phyloP scores from a whole-genome alignment of 2,888 invertebrate genomes.

The Pammene fasciana region DNA sequence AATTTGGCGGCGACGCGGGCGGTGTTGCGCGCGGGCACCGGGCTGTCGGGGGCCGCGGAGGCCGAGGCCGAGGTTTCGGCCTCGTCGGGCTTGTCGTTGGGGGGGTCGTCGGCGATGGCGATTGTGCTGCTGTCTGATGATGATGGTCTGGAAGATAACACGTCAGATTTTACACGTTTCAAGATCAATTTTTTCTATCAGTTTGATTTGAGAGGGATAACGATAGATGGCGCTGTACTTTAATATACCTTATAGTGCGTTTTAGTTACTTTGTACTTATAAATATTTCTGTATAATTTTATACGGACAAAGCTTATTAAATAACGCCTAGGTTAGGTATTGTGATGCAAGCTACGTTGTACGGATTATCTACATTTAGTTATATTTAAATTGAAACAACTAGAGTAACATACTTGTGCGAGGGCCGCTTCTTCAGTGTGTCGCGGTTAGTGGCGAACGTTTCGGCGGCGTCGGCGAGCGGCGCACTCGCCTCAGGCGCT shows the following conservation, averaged over 20 bases:
- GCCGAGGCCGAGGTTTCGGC: slow-evolving; percentile 39
- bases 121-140: slow-evolving; percentile 30
- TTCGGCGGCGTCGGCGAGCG: slow-evolving; percentile 64
- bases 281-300: too few species aligned
- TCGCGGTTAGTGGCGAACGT: slow-evolving; percentile 70
- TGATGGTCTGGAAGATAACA: slow-evolving; percentile 32
- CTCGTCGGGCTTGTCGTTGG: slow-evolving; percentile 34
- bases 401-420: slow-evolving; percentile 49
- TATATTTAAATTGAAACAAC: too few species aligned
- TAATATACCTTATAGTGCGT: too few species aligned
- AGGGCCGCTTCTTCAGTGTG: slow-evolving; percentile 67
- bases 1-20: slow-evolving; percentile 86
- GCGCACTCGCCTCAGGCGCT: slow-evolving; percentile 53
- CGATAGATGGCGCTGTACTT: too few species aligned
- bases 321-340: too few species aligned
- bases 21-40: slow-evolving; percentile 84
- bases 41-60: slow-evolving; percentile 57
- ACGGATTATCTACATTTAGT: too few species aligned
- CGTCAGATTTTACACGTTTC: too few species aligned
- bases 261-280: too few species aligned
- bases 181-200: too few species aligned
- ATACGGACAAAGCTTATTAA: too few species aligned
- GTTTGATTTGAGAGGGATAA: too few species aligned
- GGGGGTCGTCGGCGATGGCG: slow-evolving; percentile 29
- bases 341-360: too few species aligned